Base-by-base conservation (phyloP, 2,888 invertebrate species). In the Caprella mutica region DNA sequence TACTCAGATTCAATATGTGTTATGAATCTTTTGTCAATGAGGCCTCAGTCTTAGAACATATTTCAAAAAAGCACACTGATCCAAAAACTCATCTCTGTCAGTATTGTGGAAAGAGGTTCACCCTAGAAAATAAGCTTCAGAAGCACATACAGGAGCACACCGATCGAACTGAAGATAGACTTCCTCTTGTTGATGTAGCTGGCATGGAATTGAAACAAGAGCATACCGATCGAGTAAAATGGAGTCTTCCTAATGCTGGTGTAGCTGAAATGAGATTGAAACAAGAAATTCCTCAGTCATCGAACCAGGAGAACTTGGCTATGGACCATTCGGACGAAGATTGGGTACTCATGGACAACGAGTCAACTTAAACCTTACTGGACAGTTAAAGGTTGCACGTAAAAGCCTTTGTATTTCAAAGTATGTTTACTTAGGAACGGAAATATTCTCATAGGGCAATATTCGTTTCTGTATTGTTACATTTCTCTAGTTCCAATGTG, bases 61-160 rank as follows among this genome's bases (percentile, higher is more conserved):
- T 98, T 77, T 97, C 98, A 64, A 98, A 97, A 78, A 94, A 94
- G 76, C 94, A 94, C 66, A 98, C 98, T 77, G 97, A 98, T 74
- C 80, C 98, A 65, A 97, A 98, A 78, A 97, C 96, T 64, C 97
- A 98, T 78, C 96, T 98, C 75, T 98, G 98, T 76, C 92, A 93
- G 72, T 96, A 93, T 74, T 99, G 98, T 75, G 98, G 98, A 70
- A 98, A 98, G 76, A 93, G 92, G 65, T 99, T 98, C 77, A 98
- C 97, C 60, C 98, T 98, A 77, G 96, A 97, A 77, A 97, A 96
- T 65, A 98, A 98, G 76, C 81, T 98, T 71, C 91, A 92, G 71
- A 94, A 98, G 75, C 98, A 98, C 77, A 94, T 98, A 96, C 92
- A 94, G 73, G 98, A 98, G 73, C 98, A 98, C 74, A 86, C 90